Conservation (phyloP, 2,888 invertebrate genomes). For the Hydropsyche betteni region DNA sequence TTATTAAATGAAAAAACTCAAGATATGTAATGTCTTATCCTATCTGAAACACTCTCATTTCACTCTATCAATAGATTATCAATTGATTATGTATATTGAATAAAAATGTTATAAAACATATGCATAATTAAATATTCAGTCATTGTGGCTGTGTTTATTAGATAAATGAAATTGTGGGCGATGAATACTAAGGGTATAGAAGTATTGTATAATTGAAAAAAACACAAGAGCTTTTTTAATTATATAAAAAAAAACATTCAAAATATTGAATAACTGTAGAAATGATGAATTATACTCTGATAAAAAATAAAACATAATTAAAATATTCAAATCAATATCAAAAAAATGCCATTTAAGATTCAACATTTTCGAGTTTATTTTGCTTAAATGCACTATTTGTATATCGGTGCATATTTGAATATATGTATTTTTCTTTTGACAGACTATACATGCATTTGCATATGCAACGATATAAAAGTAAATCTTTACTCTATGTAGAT, state of each 20-base stretch:
- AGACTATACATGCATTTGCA: neutral
- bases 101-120: slow-evolving; percentile 44
- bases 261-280: slow-evolving; percentile 41
- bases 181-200: slow-evolving; percentile 53
- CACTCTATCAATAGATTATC: slow-evolving; percentile 13
- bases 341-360: slow-evolving; percentile 36
- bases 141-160: slow-evolving; percentile 26
- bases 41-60: slow-evolving; percentile 39
- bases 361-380: slow-evolving; percentile 17
- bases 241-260: slow-evolving; percentile 13
- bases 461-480: slow-evolving; percentile 2
- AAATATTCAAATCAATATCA: slow-evolving; percentile 19
- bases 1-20: slow-evolving; percentile 40
- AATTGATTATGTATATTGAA: slow-evolving; percentile 20
- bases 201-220: slow-evolving; percentile 49
- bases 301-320: neutral
- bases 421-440: neutral
- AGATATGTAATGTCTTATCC: slow-evolving; percentile 46
- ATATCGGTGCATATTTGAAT: neutral
- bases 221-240: slow-evolving; percentile 47
- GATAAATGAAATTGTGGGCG: slow-evolving; percentile 37
- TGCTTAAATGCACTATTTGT: slow-evolving; percentile 18
- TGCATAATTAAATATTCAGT: slow-evolving; percentile 41
- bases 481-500: slow-evolving; percentile 37
- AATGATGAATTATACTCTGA: slow-evolving; percentile 35